These are phyloP conservation scores for Drosophila villosipedis DNA, from an alignment of 2,888 invertebrate species.

Conservation along the genomic window DNA sequence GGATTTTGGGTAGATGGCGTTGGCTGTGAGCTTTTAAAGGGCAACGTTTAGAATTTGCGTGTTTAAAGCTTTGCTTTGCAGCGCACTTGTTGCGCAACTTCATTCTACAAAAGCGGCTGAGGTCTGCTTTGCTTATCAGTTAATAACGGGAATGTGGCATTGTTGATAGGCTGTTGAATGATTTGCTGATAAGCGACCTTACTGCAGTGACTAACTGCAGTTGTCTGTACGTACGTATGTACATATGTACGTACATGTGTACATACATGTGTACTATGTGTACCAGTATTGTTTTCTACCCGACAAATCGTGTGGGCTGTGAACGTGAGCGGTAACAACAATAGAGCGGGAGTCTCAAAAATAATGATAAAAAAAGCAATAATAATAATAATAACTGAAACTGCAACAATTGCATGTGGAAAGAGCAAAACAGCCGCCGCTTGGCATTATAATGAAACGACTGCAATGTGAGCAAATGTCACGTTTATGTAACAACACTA, in stretches of 20 bases:
- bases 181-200: slow-evolving; percentile 32
- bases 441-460: slow-evolving; percentile 33
- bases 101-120: neutral
- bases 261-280: slow-evolving; percentile 1
- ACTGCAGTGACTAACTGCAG: slow-evolving; percentile 23
- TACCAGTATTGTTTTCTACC: slow-evolving; percentile 4
- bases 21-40: slow-evolving; percentile 36
- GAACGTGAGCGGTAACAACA: slow-evolving; percentile 40
- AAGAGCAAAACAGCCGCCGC: slow-evolving; percentile 4
- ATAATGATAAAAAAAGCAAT: slow-evolving; percentile 16
- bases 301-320: slow-evolving; percentile 37
- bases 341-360: slow-evolving; percentile 19
- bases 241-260: neutral
- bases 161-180: slow-evolving; percentile 31
- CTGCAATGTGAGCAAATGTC: slow-evolving; percentile 63
- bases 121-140: slow-evolving; percentile 28
- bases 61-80: slow-evolving; percentile 23
- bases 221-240: neutral
- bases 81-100: slow-evolving; percentile 41
- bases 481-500: slow-evolving; percentile 62
- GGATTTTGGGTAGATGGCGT: slow-evolving; percentile 57
- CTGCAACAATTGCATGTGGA: slow-evolving; percentile 19
- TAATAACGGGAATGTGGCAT: neutral
- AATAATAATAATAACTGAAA: slow-evolving; percentile 35
- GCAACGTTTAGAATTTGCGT: slow-evolving; percentile 14